These are phyloP conservation scores for Tupaia chinensis DNA, from an alignment of 2,113 vertebrate species.

Conservation along the genomic window DNA sequence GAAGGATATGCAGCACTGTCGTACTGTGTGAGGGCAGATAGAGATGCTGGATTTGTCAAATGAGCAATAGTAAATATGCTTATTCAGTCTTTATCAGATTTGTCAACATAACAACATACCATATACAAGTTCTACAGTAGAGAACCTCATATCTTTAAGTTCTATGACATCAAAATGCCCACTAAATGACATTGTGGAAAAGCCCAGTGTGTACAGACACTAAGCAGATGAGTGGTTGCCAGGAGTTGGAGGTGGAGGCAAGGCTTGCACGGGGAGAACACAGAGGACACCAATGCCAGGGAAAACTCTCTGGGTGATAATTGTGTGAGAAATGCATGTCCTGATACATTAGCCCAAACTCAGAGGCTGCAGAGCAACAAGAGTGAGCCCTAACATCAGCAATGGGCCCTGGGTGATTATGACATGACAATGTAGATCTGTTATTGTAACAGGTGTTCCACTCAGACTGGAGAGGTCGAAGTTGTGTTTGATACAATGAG, in stretches of 20 bases:
- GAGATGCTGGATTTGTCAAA: background rate
- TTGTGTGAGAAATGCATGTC: background rate
- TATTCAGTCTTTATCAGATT: background rate
- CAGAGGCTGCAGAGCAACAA: background rate
- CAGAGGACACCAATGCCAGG: too few relatives aligned
- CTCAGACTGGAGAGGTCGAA: too few relatives aligned
- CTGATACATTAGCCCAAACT: background rate
- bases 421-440: too few relatives aligned
- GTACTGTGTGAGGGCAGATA: fast-evolving
- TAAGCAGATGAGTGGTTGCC: too few relatives aligned
- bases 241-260: too few relatives aligned
- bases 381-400: background rate
- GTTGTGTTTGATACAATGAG: too few relatives aligned
- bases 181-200: too few relatives aligned
- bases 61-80: background rate
- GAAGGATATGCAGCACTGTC: fast-evolving
- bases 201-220: too few relatives aligned
- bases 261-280: background rate
- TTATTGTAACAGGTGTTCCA: too few relatives aligned
- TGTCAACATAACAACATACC: background rate
- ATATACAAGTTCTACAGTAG: background rate
- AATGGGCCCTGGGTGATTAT: too few relatives aligned
- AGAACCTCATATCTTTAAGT: fast-evolving
- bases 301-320: background rate
- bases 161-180: background rate